These are phyloP conservation scores for Diplosoma virens DNA, from an alignment of 23 tunicate species.

Conservation along the genomic window DNA sequence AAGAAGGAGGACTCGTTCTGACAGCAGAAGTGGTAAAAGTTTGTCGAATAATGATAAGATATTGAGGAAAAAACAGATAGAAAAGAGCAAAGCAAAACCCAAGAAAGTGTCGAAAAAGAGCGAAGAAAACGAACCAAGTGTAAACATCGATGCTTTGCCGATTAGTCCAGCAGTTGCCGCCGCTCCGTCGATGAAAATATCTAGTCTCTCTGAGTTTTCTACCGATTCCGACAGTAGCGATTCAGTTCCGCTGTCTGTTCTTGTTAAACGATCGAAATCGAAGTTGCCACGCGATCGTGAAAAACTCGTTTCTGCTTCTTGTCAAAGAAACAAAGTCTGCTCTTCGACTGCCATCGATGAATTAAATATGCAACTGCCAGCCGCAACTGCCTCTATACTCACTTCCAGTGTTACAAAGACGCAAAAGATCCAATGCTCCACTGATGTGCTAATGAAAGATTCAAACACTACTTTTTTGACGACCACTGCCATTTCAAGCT, in stretches of 20 bases:
- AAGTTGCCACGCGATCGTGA: too few relatives aligned
- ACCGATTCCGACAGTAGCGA: background rate
- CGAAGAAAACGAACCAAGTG: too few relatives aligned
- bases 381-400: background rate
- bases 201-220: slow-evolving; percentile 2
- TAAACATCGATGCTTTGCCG: background rate
- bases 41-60: too few relatives aligned
- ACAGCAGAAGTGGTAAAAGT: too few relatives aligned
- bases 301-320: too few relatives aligned
- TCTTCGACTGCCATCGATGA: background rate
- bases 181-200: background rate
- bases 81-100: too few relatives aligned
- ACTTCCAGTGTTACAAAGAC: background rate
- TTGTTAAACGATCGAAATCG: too few relatives aligned
- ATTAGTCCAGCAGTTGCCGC: background rate
- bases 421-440: background rate
- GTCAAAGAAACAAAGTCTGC: background rate
- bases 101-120: too few relatives aligned
- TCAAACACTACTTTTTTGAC: background rate
- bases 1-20: background rate
- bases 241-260: background rate
- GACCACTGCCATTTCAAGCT: background rate
- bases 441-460: background rate
- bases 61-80: too few relatives aligned
- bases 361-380: background rate